Base-by-base conservation (phyloP, 2,797 vertebrate genomes). In the Huso huso region DNA sequence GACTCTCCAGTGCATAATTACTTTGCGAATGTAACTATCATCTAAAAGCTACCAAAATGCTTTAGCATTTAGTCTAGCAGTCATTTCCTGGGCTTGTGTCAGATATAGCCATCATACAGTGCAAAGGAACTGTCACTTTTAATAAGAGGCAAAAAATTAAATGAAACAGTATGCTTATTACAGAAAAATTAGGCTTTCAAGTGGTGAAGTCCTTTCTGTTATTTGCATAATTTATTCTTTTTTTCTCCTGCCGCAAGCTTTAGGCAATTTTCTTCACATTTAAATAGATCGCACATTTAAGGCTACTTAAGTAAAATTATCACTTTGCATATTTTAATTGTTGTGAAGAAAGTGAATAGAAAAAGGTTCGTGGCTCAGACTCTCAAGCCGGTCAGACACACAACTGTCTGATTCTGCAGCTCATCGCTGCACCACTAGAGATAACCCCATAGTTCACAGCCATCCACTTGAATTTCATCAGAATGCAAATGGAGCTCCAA, bases 311-410 rank as follows among this genome's bases (percentile, higher is more conserved):
- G 93, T 92, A 97, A 98, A 98, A 99, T 98, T 95, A 99, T 98
- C 96, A 98, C 95, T 98, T 97, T 97, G 96, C 95, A 98, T 98
- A 99, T 99, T 98, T 99, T 98, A 99, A 99, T 98, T 98, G 95
- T 98, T 96, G 93, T 93, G 93, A 96, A 97, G 95, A 96, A 99
- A 97, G 93, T 95, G 96, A 97, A 96, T 95, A 92, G 94, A 95
- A 93, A 89, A 93, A 95, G 96, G 96, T 97, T 94, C 89, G 89
- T 86, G 90, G 89, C 94, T 93, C 93, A 91, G 94, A 95, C 95
- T 96, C 94, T 95, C 86, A 91, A 96, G 93, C 93, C 87, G 88
- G 83, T 92, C 84, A 89, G 88, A 91, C 84, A 89, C 86, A 89
- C 78, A 88, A 86, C 91, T 82, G 93, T 90, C 90, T 93, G 93